These are phyloP conservation scores for Therioaphis trifolii DNA, from an alignment of 2,888 invertebrate species.

Conservation along the genomic window DNA sequence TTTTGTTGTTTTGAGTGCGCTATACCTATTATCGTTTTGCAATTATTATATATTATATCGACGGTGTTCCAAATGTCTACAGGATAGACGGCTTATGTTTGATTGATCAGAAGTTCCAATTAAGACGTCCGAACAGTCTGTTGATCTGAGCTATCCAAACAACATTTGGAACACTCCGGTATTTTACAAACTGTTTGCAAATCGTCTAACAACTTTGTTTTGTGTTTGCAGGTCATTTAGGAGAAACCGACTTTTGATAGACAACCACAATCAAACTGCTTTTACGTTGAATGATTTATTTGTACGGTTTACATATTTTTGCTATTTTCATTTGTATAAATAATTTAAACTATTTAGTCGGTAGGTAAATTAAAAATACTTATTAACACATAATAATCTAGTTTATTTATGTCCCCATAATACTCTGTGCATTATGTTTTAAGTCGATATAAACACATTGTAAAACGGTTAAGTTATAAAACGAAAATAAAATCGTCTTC, in stretches of 20 bases:
- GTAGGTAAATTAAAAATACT: constrained; percentile 28
- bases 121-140: not conserved
- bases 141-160: not conserved
- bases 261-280: constrained; percentile 38
- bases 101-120: not conserved
- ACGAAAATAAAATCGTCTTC: not conserved
- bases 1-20: constrained; percentile 35
- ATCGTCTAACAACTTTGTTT: constrained; percentile 13
- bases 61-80: constrained; percentile 31
- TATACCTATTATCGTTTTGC: constrained; percentile 10
- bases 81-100: not conserved
- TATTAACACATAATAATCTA: constrained; percentile 41
- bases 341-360: constrained; percentile 48
- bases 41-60: constrained; percentile 22
- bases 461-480: not conserved
- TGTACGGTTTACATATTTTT: constrained; percentile 45
- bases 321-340: constrained; percentile 48
- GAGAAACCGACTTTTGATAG: constrained; percentile 65
- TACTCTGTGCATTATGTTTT: not conserved
- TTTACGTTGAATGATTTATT: constrained; percentile 47
- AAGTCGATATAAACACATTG: not conserved
- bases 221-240: constrained; percentile 64
- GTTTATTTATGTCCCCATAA: not conserved
- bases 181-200: not conserved
- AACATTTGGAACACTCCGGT: constrained; percentile 23